Evolutionary conservation across 2,113 vertebrate species (phyloP).

Genomic region (Oreotragus oreotragus): DNA sequence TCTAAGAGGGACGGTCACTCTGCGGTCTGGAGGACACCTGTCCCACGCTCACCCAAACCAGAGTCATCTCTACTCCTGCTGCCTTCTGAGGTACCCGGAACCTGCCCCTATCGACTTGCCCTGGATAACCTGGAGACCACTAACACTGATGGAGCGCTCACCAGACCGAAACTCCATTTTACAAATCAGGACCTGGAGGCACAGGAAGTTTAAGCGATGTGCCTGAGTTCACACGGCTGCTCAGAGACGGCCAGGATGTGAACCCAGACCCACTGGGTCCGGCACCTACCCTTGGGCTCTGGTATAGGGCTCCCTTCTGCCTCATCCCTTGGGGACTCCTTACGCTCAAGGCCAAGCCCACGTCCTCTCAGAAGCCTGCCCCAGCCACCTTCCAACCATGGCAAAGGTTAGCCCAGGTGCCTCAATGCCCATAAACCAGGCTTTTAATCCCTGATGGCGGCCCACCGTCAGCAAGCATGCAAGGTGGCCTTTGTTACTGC

Average conservation of each 20-base stretch:
- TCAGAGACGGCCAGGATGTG: background rate
- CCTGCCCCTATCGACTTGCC: background rate
- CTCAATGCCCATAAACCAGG: fast-evolving
- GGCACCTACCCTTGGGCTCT: background rate
- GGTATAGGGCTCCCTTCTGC: background rate
- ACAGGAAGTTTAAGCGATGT: fast-evolving
- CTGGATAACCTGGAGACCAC: fast-evolving
- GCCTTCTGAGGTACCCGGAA: background rate
- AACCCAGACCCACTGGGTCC: background rate
- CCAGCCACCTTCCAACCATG: background rate
- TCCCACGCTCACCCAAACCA: background rate
- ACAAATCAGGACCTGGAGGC: background rate
- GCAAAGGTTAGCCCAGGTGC: background rate
- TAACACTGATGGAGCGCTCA: background rate
- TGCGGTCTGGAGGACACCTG: no score
- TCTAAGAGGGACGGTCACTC: background rate
- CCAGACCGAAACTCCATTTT: background rate
- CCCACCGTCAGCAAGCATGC: background rate
- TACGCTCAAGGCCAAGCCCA: background rate
- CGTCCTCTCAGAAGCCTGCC: background rate
- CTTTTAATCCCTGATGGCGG: fast-evolving
- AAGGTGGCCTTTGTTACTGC: no score
- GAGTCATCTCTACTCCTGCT: fast-evolving
- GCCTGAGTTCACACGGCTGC: background rate
- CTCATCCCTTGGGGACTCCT: background rate